Conservation (phyloP, 2,888 invertebrate genomes). For the Chalcosyrphus nemorum region DNA sequence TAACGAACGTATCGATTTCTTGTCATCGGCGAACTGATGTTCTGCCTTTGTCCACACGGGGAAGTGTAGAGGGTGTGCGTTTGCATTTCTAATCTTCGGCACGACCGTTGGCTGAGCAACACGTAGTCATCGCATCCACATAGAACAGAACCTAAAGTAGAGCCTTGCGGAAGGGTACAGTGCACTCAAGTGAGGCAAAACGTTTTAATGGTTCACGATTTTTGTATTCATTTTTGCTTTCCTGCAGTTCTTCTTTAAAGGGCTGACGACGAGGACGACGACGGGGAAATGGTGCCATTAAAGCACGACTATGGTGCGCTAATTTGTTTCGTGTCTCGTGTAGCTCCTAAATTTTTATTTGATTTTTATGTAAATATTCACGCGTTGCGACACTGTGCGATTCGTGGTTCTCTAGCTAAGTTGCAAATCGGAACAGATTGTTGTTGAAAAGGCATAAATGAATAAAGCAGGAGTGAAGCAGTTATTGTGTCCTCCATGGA, state of each 20-base stretch:
- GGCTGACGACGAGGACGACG: neutral
- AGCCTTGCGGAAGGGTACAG: constrained; percentile 13
- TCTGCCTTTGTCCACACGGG: constrained; percentile 14
- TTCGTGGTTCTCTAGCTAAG: neutral
- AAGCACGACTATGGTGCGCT: constrained; percentile 54
- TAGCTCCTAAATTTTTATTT: constrained; percentile 59
- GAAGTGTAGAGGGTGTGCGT: constrained; percentile 47
- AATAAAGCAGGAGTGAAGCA: neutral
- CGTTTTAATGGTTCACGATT: constrained; percentile 70
- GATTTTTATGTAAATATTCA: constrained; percentile 66
- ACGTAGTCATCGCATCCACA: constrained; percentile 40
- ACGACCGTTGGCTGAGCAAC: constrained; percentile 49
- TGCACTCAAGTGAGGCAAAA: constrained; percentile 32
- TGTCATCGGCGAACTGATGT: constrained; percentile 46
- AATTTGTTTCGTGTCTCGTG: constrained; percentile 64
- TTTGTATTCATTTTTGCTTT: constrained; percentile 31
- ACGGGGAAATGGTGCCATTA: constrained; percentile 11
- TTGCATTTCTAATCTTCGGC: constrained; percentile 67
- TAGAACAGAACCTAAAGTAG: constrained; percentile 27
- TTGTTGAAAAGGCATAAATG: too few species aligned
- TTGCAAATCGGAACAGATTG: neutral
- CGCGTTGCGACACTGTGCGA: constrained; percentile 28
- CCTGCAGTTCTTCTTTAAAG: constrained; percentile 9
- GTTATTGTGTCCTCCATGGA: neutral
- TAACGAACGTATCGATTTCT: constrained; percentile 55